These are phyloP conservation scores for Gymnogyps californianus DNA, from an alignment of 2,113 vertebrate genomes.

Conservation along the genomic window DNA sequence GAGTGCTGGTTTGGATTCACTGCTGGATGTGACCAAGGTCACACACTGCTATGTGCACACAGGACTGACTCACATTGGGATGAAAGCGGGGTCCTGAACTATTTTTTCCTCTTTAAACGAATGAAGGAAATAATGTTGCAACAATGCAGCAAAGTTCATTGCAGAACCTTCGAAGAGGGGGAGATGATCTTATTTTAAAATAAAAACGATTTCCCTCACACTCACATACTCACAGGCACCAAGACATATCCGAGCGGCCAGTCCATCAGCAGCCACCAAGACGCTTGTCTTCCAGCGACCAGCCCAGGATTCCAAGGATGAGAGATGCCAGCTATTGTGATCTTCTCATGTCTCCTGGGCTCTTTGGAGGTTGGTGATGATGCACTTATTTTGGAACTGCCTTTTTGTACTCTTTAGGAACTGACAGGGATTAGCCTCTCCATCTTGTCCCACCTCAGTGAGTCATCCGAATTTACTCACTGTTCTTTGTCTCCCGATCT, in stretches of 20 bases:
- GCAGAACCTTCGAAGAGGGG: background rate
- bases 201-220: background rate
- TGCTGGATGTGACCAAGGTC: background rate
- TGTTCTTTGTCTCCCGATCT: background rate
- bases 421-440: slow-evolving; percentile 30
- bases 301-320: background rate
- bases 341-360: background rate
- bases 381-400: slow-evolving; percentile 44
- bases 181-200: background rate
- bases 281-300: background rate
- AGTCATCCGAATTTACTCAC: background rate
- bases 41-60: background rate
- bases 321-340: background rate
- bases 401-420: slow-evolving; percentile 15
- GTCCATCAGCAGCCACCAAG: background rate
- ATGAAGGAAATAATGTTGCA: background rate
- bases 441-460: slow-evolving; percentile 36
- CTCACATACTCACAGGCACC: background rate
- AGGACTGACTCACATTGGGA: background rate
- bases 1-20: background rate
- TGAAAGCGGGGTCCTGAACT: background rate
- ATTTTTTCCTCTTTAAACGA: background rate
- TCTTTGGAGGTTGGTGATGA: background rate
- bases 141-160: background rate
- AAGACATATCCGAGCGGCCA: background rate